Evolutionary conservation across 1,140 invertebrate species (phyloP).

Genomic region (Cotesia vestalis): DNA sequence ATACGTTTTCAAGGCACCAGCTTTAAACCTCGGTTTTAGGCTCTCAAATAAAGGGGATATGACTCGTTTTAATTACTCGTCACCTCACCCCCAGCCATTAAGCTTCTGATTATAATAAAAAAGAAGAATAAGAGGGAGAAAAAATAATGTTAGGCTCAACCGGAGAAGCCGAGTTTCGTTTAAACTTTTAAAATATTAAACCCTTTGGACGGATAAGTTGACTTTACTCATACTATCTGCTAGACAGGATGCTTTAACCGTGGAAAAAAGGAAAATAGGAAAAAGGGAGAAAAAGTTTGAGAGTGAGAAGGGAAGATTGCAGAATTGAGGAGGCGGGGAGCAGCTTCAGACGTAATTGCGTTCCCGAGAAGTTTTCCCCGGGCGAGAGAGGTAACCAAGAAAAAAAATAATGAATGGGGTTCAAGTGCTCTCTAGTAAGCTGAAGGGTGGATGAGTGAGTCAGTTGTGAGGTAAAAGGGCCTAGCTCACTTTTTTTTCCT

Average conservation of each 20-base stretch:
- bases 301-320: conserved; percentile 21
- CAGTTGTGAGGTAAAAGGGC: neutral
- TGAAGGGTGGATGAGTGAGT: conserved; percentile 21
- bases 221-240: no score
- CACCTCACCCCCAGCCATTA: conserved; percentile 60
- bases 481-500: neutral
- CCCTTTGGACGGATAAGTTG: no score
- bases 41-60: conserved; percentile 36
- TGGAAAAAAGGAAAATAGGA: conserved; percentile 2
- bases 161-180: neutral
- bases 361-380: conserved; percentile 64
- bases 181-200: conserved; percentile 5
- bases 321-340: conserved; percentile 35
- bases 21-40: conserved; percentile 28
- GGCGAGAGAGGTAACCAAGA: conserved; percentile 63
- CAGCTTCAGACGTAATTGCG: conserved; percentile 60
- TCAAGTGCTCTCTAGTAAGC: conserved; percentile 33
- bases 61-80: conserved; percentile 65
- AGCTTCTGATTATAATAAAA: conserved; percentile 65
- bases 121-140: conserved; percentile 38
- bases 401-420: conserved; percentile 65
- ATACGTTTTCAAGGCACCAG: neutral
- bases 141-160: neutral
- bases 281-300: neutral
- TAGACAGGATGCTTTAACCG: conserved; percentile 1